Conservation (phyloP, 2,113 vertebrate species). For the Brachyhypopomus gauderio region DNA sequence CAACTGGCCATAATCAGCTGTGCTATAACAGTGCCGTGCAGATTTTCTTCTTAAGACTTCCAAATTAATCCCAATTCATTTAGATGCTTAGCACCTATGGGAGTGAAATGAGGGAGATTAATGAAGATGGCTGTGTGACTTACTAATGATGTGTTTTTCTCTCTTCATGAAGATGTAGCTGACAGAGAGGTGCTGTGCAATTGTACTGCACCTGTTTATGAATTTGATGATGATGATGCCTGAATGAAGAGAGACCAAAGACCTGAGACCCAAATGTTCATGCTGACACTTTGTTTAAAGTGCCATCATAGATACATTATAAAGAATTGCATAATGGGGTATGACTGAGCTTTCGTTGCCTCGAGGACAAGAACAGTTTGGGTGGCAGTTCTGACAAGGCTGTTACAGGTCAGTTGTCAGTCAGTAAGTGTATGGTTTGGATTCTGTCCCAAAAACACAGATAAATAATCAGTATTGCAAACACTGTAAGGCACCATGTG, state of each 20-base stretch:
- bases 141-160: not conserved
- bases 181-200: not conserved
- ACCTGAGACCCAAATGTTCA: not conserved
- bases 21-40: not conserved
- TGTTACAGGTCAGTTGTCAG: conserved; percentile 3
- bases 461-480: not conserved
- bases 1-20: not conserved
- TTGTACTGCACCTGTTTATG: not conserved
- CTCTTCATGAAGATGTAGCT: not conserved
- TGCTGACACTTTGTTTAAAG: conserved; percentile 12
- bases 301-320: not conserved
- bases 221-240: conserved; percentile 3
- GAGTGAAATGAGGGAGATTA: not conserved
- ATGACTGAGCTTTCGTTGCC: not conserved
- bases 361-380: not conserved
- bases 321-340: not conserved
- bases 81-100: not conserved
- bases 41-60: not conserved
- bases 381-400: conserved; percentile 7
- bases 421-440: conserved; percentile 1
- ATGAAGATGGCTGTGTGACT: not conserved
- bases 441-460: not conserved
- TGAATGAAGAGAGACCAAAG: not conserved
- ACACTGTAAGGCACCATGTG: not conserved
- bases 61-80: not conserved